Base-by-base conservation (phyloP, 2,113 vertebrate genomes). In the Brachypodius melanocephalos region DNA sequence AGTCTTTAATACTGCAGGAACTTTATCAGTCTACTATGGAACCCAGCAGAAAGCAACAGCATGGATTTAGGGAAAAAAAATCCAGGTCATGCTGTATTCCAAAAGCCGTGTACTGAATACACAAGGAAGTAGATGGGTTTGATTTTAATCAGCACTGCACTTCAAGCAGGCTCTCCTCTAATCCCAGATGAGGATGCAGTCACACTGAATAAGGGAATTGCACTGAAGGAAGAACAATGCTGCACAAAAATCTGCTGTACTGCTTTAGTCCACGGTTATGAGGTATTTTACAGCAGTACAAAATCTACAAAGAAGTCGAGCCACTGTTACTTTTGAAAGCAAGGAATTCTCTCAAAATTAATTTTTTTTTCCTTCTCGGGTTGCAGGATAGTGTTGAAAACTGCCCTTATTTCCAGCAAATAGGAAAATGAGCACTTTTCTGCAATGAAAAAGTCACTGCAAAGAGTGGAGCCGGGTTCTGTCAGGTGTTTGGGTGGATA, bases 391-490 rank as follows among this genome's bases (percentile, higher is more conserved):
- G 85, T 7, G 8, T 75, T 2, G 2, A 66, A 62, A 17, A 16
- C 15, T 46, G 51, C 17, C 38, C 34, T 46, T 89, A n/a, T 87
- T 88, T 67, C 51, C 69, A 85, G 13, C 9, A 91, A 81, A 84
- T 17, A 62, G 45, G 14, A 74, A 61, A n/a, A 42, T 1, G 2
- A 84, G 46, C 28, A 32, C 14, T 91, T 74, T 81, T 66, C 43
- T 29, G 19, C 31, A 46, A 38, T 12, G 20, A 31, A 58, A 59
- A 92, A 80, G 52, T 14, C 42, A 11, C 11, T 1, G 0, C 12
- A 7, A 68, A 73, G 28, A 36, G 34, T 6, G 6, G 24, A 72
- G 21, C 9, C 0, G 0, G 19, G 8, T 24, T 66, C 38, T 77
- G 12, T 45, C 28, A 3, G 4, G 25, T 42, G 31, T 46, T 49